Evolutionary conservation across 2,113 vertebrate genomes (phyloP).

Genomic region (Nothocercus julius): DNA sequence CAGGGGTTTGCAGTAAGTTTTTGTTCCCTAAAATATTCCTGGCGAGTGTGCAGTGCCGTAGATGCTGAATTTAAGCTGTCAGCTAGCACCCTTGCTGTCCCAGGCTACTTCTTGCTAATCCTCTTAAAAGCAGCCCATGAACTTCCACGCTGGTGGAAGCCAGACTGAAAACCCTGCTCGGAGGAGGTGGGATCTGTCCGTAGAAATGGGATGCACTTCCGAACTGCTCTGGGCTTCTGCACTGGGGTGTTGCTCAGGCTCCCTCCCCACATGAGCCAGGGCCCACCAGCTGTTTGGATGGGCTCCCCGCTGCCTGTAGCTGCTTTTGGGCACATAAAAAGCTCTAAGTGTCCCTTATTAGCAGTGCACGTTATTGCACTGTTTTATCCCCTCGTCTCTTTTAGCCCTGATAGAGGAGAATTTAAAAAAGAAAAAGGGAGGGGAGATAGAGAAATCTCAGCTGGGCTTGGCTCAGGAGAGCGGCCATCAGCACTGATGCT

Average conservation of each 20-base stretch:
- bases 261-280: neutral
- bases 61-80: too few relatives aligned
- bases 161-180: too few relatives aligned
- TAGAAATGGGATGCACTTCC: neutral
- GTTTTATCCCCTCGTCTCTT: neutral
- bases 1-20: too few relatives aligned
- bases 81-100: too few relatives aligned
- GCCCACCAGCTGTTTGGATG: neutral
- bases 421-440: neutral
- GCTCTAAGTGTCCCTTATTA: neutral
- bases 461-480: neutral
- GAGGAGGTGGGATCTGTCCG: neutral
- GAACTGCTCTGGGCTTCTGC: neutral
- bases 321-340: accelerated
- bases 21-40: too few relatives aligned
- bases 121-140: too few relatives aligned
- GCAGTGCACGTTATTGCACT: too few relatives aligned
- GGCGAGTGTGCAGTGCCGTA: too few relatives aligned
- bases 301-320: neutral
- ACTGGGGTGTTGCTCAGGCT: neutral
- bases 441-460: neutral
- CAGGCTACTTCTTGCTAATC: too few relatives aligned
- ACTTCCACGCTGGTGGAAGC: too few relatives aligned
- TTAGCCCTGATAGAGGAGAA: neutral
- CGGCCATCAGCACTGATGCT: neutral